A percentile compares a stretch with the other conserved stretches of the same genome.
These are phyloP conservation scores for Coilia nasus DNA, from an alignment of 2,797 vertebrate genomes.

Conservation along the genomic window DNA sequence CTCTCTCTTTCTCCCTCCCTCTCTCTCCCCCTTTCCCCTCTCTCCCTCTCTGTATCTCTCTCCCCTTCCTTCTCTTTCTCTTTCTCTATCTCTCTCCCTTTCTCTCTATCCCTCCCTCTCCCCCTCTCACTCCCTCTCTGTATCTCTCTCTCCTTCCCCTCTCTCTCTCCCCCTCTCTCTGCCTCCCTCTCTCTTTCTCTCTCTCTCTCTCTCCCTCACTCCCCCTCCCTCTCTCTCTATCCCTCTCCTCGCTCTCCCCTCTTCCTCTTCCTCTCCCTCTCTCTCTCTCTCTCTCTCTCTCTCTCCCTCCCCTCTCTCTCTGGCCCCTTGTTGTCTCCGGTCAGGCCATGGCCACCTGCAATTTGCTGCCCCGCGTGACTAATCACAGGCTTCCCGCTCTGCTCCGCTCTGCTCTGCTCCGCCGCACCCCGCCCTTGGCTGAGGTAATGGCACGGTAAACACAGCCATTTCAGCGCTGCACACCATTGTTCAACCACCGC, in stretches of 20 bases:
- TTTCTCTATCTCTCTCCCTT: too few relatives aligned
- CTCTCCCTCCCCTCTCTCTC: background rate
- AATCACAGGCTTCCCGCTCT: constrained; percentile 40
- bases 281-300: constrained; percentile 1
- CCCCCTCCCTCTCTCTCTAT: background rate
- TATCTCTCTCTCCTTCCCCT: background rate
- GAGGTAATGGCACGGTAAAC: constrained; percentile 48
- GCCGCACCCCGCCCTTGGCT: constrained; percentile 24
- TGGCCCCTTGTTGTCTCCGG: constrained; percentile 19
- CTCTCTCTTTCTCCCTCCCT: background rate
- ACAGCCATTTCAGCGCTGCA: constrained; percentile 36
- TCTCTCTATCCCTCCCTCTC: too few relatives aligned
- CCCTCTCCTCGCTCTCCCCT: background rate
- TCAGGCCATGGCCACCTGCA: constrained; percentile 32
- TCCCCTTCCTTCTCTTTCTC: too few relatives aligned
- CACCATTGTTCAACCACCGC: background rate
- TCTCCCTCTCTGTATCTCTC: too few relatives aligned
- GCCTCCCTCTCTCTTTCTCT: too few relatives aligned
- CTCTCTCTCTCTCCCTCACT: constrained; percentile 27
- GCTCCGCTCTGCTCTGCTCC: background rate
- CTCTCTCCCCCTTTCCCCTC: too few relatives aligned
- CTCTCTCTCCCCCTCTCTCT: background rate
- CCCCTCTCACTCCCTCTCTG: too few relatives aligned
- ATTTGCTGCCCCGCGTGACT: constrained; percentile 39
- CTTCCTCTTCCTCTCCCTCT: constrained; percentile 6